Evolutionary conservation across 2,113 vertebrate genomes (phyloP), one percentile per base, ranked within the genome.

Genomic region (Forbesichthys agassizii): DNA sequence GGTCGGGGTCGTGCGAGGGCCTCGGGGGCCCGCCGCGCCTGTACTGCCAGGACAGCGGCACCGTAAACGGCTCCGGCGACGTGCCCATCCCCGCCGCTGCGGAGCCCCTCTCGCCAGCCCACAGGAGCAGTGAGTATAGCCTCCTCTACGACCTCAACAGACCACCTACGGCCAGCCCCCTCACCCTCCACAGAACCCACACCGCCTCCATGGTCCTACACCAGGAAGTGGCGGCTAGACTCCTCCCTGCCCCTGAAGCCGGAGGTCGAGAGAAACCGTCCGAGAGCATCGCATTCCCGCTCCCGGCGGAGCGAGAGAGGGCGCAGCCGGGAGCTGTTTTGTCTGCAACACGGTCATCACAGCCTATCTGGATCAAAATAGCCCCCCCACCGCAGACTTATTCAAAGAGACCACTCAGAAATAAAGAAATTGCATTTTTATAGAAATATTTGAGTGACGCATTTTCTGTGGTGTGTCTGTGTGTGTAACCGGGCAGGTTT

Each of bases 1-100:
- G 93, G 56, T 93, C 93, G 0, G 95, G 94, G 71, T 96, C 95
- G 79, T 93, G 91, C 72, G 94, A 95, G 84, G 94, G 93, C 49
- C 88, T 91, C 77, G 88, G 93, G 61, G 94, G 94, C 27, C 27
- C 27, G 27, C 80, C 94, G 16, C 93, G 94, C 47, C 93, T 93
- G 48, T 55, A 62, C 48, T 75, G 64, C 69, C 77, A 77, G 0
- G 86, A 91, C 77, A 79, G 64, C 68, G 48, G 73, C 70, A 86
- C 89, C 62, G 74, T 84, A 67, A 27, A 88, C 0, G 90, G 84
- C 68, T 90, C 86, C 3, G 89, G 85, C 58, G 86, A 85, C 62
- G 88, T 84, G 0, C 71, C 70, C 64, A 77, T 67, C 72, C 65
- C 78, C 33, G 20, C 75, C 16, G 78, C 75, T 59, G 69, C 72